Conservation (phyloP, 2,888 invertebrate species). For the Branchellion lobata region DNA sequence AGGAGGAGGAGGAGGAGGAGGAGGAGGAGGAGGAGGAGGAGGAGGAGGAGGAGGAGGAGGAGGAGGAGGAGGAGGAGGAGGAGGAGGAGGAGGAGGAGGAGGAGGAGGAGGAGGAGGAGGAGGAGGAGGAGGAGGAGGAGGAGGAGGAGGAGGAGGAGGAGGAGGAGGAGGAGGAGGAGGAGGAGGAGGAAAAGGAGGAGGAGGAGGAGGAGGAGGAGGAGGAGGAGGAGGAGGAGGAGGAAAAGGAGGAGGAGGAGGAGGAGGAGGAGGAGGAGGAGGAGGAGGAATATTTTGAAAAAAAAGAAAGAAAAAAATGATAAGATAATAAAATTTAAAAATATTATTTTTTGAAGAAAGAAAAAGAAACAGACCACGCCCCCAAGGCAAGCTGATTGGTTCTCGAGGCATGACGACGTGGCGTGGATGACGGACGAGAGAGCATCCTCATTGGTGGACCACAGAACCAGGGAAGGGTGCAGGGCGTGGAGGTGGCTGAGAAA, state of each 20-base stretch:
- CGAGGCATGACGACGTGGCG: background rate
- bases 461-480: background rate
- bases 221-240: background rate
- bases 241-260: background rate
- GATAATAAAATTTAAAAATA: background rate
- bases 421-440: background rate
- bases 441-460: background rate
- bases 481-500: background rate
- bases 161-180: slow-evolving; percentile 3
- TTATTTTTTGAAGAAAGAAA: background rate
- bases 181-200: background rate
- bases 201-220: slow-evolving; percentile 5
- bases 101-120: background rate
- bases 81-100: background rate
- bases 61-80: background rate
- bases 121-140: background rate
- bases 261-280: background rate
- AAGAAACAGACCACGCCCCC: background rate
- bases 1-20: background rate
- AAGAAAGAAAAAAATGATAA: background rate
- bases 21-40: background rate
- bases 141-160: background rate
- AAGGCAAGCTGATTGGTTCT: background rate
- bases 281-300: slow-evolving; percentile 68
- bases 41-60: background rate